Percentiles rank a stretch among this genome's conserved stretches.
phyloP scores from a whole-genome alignment of 2,888 invertebrate species.

The Spodoptera littoralis region DNA sequence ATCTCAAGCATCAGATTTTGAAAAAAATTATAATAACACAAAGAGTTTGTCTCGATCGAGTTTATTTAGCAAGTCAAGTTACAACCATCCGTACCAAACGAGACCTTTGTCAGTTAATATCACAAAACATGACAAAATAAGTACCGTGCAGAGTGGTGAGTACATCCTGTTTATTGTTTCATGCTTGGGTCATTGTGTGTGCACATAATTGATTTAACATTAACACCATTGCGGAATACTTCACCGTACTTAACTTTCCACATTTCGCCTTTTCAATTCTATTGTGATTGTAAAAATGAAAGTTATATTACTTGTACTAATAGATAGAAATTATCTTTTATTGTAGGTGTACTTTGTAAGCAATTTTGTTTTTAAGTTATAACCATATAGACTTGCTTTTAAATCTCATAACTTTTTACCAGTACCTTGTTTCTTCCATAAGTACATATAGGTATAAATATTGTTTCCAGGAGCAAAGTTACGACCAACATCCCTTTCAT shows the following conservation, averaged over 20 bases:
- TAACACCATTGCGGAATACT: constrained; percentile 38
- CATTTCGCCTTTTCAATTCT: constrained; percentile 28
- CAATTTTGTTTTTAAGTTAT: constrained; percentile 27
- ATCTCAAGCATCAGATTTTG: constrained; percentile 93
- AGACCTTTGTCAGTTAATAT: constrained; percentile 84
- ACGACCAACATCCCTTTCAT: constrained; percentile 81
- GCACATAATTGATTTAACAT: constrained; percentile 50
- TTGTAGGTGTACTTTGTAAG: not conserved
- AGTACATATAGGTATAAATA: not conserved
- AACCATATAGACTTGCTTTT: not conserved
- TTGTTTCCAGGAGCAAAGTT: constrained; percentile 76
- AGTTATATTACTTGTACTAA: constrained; percentile 28
- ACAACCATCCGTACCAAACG: constrained; percentile 86
- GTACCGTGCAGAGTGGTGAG: constrained; percentile 82
- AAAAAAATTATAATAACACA: constrained; percentile 83
- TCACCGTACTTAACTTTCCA: constrained; percentile 42
- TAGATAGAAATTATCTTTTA: constrained; percentile 11
- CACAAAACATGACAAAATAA: constrained; percentile 83
- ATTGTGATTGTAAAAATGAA: constrained; percentile 26
- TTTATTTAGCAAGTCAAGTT: constrained; percentile 81
- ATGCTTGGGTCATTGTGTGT: constrained; percentile 40
- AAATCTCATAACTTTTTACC: too few relatives aligned
- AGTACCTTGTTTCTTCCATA: not conserved
- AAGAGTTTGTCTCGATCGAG: constrained; percentile 81
- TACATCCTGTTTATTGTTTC: constrained; percentile 64